These are phyloP conservation scores for Labia minor DNA, from an alignment of 2,888 invertebrate genomes.

Conservation along the genomic window DNA sequence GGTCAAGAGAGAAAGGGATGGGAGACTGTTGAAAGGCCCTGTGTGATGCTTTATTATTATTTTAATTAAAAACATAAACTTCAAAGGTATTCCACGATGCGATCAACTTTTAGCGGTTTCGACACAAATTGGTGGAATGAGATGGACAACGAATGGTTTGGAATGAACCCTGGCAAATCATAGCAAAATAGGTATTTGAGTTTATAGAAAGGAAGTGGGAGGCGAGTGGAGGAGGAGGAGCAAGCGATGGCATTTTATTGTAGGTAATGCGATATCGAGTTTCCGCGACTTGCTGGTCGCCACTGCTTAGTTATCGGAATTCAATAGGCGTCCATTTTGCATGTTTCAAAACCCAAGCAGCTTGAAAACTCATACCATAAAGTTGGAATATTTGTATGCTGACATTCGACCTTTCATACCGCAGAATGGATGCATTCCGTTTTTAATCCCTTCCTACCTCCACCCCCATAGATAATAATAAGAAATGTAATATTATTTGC, in stretches of 20 bases:
- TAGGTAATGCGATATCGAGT: conserved; percentile 13
- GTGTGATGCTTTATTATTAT: neutral
- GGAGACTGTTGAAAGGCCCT: no score
- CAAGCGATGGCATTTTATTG: neutral
- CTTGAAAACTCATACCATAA: neutral
- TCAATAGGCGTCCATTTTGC: neutral
- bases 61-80: conserved; percentile 13
- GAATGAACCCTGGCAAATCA: neutral
- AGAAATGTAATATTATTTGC: no score
- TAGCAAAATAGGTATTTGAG: neutral
- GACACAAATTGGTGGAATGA: conserved; percentile 7
- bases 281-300: neutral
- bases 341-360: neutral
- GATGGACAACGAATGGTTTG: neutral
- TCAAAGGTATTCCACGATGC: conserved; percentile 3
- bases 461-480: no score
- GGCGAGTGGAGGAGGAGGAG: no score
- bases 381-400: neutral
- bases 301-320: conserved; percentile 13
- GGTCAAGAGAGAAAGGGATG: no score
- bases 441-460: no score
- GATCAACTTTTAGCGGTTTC: conserved; percentile 1
- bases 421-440: no score
- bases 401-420: no score
- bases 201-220: neutral